Evolutionary conservation across 2,113 vertebrate genomes (phyloP), one percentile per base, ranked within the genome.

Genomic region (Trichomycterus rosablanca): DNA sequence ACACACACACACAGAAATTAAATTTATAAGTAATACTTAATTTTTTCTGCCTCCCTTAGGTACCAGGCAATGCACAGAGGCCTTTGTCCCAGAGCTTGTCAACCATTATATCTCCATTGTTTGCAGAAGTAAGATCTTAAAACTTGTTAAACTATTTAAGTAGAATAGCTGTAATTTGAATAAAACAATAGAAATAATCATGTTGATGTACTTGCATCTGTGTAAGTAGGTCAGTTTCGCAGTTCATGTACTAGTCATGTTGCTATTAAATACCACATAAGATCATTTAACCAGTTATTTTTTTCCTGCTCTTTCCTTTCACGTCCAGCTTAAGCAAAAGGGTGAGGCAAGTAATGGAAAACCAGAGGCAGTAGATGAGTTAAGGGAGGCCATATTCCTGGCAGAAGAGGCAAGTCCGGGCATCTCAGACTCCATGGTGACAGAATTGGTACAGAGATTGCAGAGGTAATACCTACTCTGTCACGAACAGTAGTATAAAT

Each of bases 401-500:
- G 94, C 91, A 0, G 96, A 99, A 68, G 91, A 97, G 75, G 80
- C 83, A 0, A 93, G 92, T 74, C 95, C 96, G 0, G 95, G 95
- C 18, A 94, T 98, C 74, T 89, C 90, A 1, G 96, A 99, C 77
- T 90, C 90, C 9, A 87, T 99, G 88, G 91, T 99, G 64, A 88
- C 90, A 7, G 88, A 91, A 61, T 91, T 98, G 0, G 82, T 98
- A 61, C 90, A 92, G 80, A 91, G 94, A 81, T 85, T 99, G 75
- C 91, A 95, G 84, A 97, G 94, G 96, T 97, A 82, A 32, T 32
- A n/a, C n/a, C n/a, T n/a, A n/a, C n/a, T n/a, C n/a, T n/a, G n/a
- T n/a, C n/a, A n/a, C n/a, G n/a, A n/a, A n/a, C n/a, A n/a, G n/a
- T n/a, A n/a, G n/a, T n/a, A n/a, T n/a, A n/a, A n/a, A n/a, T n/a